These are phyloP conservation scores for Andricus quercusramuli DNA, from an alignment of 2,888 invertebrate species.

Conservation along the genomic window DNA sequence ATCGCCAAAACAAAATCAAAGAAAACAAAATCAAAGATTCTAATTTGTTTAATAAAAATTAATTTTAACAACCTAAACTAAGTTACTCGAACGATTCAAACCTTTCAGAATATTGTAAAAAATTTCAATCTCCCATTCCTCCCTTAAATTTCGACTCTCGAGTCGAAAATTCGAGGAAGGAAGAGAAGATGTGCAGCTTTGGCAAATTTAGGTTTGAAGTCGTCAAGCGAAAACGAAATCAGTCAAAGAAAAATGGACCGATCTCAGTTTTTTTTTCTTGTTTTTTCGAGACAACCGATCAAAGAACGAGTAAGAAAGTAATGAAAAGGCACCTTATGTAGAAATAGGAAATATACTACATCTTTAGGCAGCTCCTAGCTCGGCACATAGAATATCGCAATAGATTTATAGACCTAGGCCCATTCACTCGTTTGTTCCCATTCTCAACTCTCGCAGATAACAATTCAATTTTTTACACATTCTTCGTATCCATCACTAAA, in stretches of 20 bases:
- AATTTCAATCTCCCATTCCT: background rate
- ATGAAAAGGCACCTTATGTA: slow-evolving; percentile 57
- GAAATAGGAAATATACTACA: slow-evolving; percentile 53
- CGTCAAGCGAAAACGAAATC: background rate
- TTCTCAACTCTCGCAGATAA: slow-evolving; percentile 44
- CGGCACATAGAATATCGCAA: slow-evolving; percentile 48
- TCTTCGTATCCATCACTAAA: slow-evolving; percentile 36
- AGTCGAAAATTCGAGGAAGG: too few species aligned
- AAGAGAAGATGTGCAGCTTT: background rate
- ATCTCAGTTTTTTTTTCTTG: background rate
- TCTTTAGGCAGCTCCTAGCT: slow-evolving; percentile 48
- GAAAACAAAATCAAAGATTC: background rate
- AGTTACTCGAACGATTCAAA: slow-evolving; percentile 11
- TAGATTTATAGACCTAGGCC: slow-evolving; percentile 39
- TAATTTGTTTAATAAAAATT: slow-evolving; percentile 9
- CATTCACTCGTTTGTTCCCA: slow-evolving; percentile 47
- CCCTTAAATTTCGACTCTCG: background rate
- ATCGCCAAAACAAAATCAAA: background rate
- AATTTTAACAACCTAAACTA: slow-evolving; percentile 28
- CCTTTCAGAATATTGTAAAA: background rate
- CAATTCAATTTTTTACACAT: slow-evolving; percentile 33
- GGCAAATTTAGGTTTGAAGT: background rate
- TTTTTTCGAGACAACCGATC: background rate
- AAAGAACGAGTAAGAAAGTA: slow-evolving; percentile 44
- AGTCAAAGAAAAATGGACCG: background rate